Base-by-base conservation (phyloP, 2,888 invertebrate genomes). In the Conchocele bisecta region DNA sequence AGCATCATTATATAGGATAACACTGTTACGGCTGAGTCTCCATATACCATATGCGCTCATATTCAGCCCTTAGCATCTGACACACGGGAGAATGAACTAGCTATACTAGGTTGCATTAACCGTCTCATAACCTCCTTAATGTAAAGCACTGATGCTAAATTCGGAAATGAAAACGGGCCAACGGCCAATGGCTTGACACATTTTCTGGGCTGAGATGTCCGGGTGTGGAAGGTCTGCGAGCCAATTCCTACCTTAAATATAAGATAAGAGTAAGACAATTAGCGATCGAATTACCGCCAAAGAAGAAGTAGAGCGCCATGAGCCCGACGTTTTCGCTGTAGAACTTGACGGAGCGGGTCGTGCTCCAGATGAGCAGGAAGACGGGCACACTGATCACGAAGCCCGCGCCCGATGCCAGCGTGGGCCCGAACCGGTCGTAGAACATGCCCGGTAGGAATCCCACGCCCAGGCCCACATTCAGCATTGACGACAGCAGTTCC, bases 381-480 rank as follows among this genome's bases (percentile, higher is more conserved):
- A 69, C 68, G 9, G 67, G 22, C 24, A 73, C 75, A 11, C 76
- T 75, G 9, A 77, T 50, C 5, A 80, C 28, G 6, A 77, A 58
- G 9, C 80, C 75, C 5, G 65, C 50, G 11, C 46, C 41, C 9
- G 80, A 80, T 7, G 80, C 67, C 67, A 56, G 57, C 17, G 58
- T 57, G 5, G 80, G 80, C 2, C 80, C 77, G 37, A 72, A 75
- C 39, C 67, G 44, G 24, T 66, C 67, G 31, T 46, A 68, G 7
- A 71, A 13, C 68, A 68, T 75, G 1, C 83, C 83, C 0, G 83
- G 82, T 9, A 82, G 44, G 56, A 83, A 82, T 1, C 83, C 83
- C 0, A 82, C 58, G 1, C 83, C 83, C 1, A 82, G 71, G 13
- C 83, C 83, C 15, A 82, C 48, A 53, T 82, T 83, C 41, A 83